Percentiles rank a stretch among this genome's conserved stretches.
These are phyloP conservation scores for Phycodurus eques DNA, from an alignment of 2,113 vertebrate species.

Conservation along the genomic window DNA sequence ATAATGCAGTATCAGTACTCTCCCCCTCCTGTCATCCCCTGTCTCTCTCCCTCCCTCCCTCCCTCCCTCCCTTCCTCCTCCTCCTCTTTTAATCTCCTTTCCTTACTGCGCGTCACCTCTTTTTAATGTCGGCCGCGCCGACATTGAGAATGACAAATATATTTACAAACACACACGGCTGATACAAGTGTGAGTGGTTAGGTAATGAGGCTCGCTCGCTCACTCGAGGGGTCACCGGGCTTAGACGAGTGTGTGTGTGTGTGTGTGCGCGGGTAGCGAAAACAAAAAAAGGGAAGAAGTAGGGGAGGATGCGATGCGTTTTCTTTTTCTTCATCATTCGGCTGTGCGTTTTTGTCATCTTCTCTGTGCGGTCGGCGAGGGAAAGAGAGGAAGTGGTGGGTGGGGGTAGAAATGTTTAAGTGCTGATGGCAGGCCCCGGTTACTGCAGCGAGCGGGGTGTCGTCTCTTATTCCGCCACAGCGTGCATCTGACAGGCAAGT, in stretches of 20 bases:
- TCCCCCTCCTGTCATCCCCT: slow-evolving; percentile 12
- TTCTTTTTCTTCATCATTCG: slow-evolving; percentile 22
- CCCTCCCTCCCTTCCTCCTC: slow-evolving; percentile 16
- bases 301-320: slow-evolving; percentile 21
- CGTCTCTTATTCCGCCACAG: slow-evolving; percentile 60
- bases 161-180: slow-evolving; percentile 34
- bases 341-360: slow-evolving; percentile 52
- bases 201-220: slow-evolving; percentile 67
- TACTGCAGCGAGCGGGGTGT: slow-evolving; percentile 61
- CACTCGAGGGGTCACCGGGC: slow-evolving; percentile 37
- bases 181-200: slow-evolving; percentile 44
- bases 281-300: slow-evolving; percentile 23
- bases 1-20: slow-evolving; percentile 13
- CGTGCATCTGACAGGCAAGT: slow-evolving; percentile 59
- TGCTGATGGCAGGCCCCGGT: slow-evolving; percentile 62
- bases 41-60: slow-evolving; percentile 5
- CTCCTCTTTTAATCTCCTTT: slow-evolving; percentile 48
- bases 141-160: slow-evolving; percentile 57
- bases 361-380: slow-evolving; percentile 31
- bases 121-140: slow-evolving; percentile 25
- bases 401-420: slow-evolving; percentile 58
- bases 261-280: slow-evolving; percentile 4
- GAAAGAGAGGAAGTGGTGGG: slow-evolving; percentile 19
- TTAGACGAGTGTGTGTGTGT: neutral
- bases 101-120: slow-evolving; percentile 22